Evolutionary conservation across 2,888 invertebrate species (phyloP).

Genomic region (Heliconius charithonia): DNA sequence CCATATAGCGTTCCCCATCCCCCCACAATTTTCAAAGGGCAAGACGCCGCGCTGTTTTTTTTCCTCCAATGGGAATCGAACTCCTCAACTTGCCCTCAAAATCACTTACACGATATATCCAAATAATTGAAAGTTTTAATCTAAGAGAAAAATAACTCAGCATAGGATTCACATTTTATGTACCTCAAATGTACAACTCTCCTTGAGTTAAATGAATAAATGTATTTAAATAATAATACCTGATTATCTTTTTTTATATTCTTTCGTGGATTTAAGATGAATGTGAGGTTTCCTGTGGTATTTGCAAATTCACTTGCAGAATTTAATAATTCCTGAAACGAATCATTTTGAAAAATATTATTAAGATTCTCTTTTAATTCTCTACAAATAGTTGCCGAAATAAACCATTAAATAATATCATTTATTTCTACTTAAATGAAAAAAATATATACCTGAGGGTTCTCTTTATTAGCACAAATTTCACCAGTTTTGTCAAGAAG

Average conservation of each 20-base stretch:
- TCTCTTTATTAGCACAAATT: conserved; percentile 38
- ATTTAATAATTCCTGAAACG: conserved; percentile 49
- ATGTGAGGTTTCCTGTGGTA: conserved; percentile 49
- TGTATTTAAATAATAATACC: conserved; percentile 38
- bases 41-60: neutral
- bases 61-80: neutral
- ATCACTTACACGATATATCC: no score
- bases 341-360: neutral
- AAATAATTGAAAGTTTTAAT: no score
- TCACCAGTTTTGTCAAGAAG: conserved; percentile 40
- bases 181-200: neutral
- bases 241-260: conserved; percentile 47
- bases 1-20: no score
- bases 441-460: conserved; percentile 33
- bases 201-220: neutral
- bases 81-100: neutral
- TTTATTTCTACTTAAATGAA: neutral
- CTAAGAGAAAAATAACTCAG: no score
- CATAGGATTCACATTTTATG: neutral
- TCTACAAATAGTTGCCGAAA: neutral
- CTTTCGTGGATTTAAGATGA: conserved; percentile 46
- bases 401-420: neutral
- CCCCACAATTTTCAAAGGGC: neutral
- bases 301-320: conserved; percentile 46
- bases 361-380: neutral